Evolutionary conservation across 2,888 invertebrate species (phyloP), one percentile per base, ranked within the genome.

Genomic region (Euphydryas editha): DNA sequence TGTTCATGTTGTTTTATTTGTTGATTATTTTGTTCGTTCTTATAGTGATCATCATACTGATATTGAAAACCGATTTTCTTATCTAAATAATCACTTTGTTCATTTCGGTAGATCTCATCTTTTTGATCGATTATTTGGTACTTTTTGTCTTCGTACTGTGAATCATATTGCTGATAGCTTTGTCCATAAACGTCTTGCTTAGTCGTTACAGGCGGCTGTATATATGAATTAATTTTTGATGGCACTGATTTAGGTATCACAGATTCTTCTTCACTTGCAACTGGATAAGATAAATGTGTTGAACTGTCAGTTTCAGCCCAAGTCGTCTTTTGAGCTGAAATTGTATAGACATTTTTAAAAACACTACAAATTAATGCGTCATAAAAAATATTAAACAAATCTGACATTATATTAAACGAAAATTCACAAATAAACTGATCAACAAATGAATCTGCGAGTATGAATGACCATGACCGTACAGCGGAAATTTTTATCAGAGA

Each of bases 261-360:
- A 61, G 81, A 78, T 69, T 87, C 87, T 67, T 83, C 83, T 65
- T 85, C 87, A 83, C 82, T 87, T 59, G 83, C 84, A 49, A 81
- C 80, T 69, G 87, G 82, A 77, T 90, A 91, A 51, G 87, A 85
- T 79, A 89, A 89, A 73, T 88, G 86, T 44, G 84, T 76, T 65
- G 81, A 77, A 65, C 79, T 81, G 66, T 92, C 92, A 44, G 85
- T 75, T 77, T 91, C 91, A 72, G 84, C 85, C 91, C 90, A 92
- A 71, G 89, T 77, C 61, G 90, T 76, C 80, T 90, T 91, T 83
- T 91, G 92, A 82, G 89, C 92, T 92, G 92, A 69, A 91, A 92
- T 71, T 74, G 84, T 82, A 76, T 82, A 85, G 61, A 85, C 78
- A 71, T 76, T 75, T 76, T 81, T 83, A 69, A 86, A 84, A 75